Evolutionary conservation across 2,113 vertebrate genomes (phyloP).

Genomic region (Ochotona curzoniae): DNA sequence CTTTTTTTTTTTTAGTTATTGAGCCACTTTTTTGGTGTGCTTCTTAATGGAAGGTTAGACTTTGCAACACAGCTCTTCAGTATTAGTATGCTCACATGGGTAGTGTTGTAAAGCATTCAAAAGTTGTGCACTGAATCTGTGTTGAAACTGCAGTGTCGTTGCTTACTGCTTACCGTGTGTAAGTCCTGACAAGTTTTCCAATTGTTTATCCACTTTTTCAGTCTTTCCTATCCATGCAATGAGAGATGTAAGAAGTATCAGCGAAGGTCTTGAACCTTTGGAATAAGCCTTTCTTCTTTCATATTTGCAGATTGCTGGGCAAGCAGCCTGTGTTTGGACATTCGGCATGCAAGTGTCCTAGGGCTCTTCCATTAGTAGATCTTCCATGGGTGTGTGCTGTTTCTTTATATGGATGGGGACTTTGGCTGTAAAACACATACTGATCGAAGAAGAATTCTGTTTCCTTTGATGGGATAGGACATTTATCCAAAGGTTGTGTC

Average conservation of each 20-base stretch:
- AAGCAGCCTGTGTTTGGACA: background rate
- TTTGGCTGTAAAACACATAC: background rate
- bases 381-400: background rate
- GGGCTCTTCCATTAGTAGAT: background rate
- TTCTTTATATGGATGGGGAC: background rate
- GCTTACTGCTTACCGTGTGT: background rate
- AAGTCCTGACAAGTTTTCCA: background rate
- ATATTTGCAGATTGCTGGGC: background rate
- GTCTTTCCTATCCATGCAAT: background rate
- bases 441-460: conserved; percentile 24
- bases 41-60: background rate
- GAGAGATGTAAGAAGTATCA: background rate
- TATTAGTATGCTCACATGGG: background rate
- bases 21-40: background rate
- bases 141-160: background rate
- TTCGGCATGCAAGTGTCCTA: background rate
- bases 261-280: background rate
- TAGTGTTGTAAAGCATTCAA: background rate
- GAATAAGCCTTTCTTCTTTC: background rate
- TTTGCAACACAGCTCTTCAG: background rate
- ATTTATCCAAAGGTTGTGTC: background rate
- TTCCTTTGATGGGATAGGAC: background rate
- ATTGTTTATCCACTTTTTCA: background rate
- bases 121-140: background rate
- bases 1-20: conserved; percentile 6